These are phyloP conservation scores for Bubalus kerabau DNA, from an alignment of 2,113 vertebrate species.

Conservation along the genomic window DNA sequence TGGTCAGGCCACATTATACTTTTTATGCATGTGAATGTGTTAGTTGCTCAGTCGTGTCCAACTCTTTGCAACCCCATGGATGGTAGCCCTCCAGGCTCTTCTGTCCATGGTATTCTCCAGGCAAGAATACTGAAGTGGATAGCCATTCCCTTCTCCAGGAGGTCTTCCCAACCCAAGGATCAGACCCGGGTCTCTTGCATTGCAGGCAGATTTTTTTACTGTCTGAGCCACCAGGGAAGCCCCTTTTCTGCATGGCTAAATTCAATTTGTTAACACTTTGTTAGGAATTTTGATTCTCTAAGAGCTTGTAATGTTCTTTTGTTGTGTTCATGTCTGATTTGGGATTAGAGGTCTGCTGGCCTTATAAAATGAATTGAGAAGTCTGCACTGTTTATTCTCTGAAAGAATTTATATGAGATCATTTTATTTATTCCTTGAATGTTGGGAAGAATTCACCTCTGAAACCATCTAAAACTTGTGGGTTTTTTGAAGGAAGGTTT, in stretches of 20 bases:
- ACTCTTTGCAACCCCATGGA: not conserved
- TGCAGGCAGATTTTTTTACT: not conserved
- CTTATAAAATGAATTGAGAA: not conserved
- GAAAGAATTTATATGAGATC: not conserved
- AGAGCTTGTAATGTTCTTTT: not conserved
- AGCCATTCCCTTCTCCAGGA: not conserved
- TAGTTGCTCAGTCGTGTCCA: not conserved
- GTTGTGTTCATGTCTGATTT: not conserved
- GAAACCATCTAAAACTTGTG: not conserved
- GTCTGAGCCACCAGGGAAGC: not conserved
- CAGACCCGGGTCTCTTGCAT: fast-evolving
- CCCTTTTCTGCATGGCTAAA: not conserved
- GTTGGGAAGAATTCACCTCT: not conserved
- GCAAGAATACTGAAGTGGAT: not conserved
- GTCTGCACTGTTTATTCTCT: not conserved
- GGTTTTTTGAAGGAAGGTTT: not conserved
- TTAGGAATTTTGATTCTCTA: not conserved
- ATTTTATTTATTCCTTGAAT: not conserved
- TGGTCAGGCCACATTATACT: not conserved
- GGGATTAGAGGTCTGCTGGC: not conserved
- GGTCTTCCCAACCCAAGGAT: not conserved
- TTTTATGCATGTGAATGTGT: not conserved
- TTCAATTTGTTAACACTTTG: not conserved
- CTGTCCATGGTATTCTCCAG: not conserved
- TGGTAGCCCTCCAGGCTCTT: not conserved